Percentiles rank a stretch among this genome's conserved stretches.
Evolutionary conservation across 2,888 invertebrate species (phyloP).

Genomic region (Neoascia interrupta): DNA sequence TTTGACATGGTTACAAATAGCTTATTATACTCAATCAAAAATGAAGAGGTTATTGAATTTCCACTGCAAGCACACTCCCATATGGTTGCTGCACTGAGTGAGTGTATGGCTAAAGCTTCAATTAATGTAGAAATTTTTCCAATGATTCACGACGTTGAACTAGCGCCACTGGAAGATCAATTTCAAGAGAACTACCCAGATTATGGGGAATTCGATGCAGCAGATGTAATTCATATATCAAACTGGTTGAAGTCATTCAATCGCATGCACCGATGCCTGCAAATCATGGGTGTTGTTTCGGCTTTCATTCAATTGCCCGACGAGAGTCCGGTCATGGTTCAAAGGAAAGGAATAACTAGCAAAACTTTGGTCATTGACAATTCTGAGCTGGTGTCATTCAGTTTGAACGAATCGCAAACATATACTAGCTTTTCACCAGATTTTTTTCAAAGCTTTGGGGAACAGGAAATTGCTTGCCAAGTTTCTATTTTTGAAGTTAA

Average conservation of each 20-base stretch:
- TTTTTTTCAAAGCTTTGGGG: background rate
- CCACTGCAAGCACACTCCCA: slow-evolving; percentile 35
- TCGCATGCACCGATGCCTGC: slow-evolving; percentile 29
- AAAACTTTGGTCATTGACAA: slow-evolving; percentile 24
- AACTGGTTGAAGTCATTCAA: slow-evolving; percentile 65
- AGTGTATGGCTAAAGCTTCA: slow-evolving; percentile 52
- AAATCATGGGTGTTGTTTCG: slow-evolving; percentile 41
- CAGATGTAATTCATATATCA: slow-evolving; percentile 52
- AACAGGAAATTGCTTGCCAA: slow-evolving; percentile 23
- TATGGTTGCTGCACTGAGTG: slow-evolving; percentile 24
- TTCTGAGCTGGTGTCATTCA: background rate
- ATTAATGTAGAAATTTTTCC: slow-evolving; percentile 60
- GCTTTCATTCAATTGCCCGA: slow-evolving; percentile 46
- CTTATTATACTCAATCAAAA: slow-evolving; percentile 39
- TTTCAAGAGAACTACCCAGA: slow-evolving; percentile 68
- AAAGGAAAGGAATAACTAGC: slow-evolving; percentile 15
- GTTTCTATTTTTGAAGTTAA: slow-evolving; percentile 49
- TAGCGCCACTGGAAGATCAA: slow-evolving; percentile 28
- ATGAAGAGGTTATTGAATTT: slow-evolving; percentile 62
- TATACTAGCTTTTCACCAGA: background rate
- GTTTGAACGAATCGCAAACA: slow-evolving; percentile 11
- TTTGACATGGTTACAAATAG: slow-evolving; percentile 57
- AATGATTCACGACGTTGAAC: slow-evolving; percentile 29
- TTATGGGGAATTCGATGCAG: slow-evolving; percentile 64
- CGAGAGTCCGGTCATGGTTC: background rate